Percentiles rank a stretch among this genome's conserved stretches.
phyloP scores from a whole-genome alignment of 1,140 invertebrate species.

The Sitodiplosis mosellana region DNA sequence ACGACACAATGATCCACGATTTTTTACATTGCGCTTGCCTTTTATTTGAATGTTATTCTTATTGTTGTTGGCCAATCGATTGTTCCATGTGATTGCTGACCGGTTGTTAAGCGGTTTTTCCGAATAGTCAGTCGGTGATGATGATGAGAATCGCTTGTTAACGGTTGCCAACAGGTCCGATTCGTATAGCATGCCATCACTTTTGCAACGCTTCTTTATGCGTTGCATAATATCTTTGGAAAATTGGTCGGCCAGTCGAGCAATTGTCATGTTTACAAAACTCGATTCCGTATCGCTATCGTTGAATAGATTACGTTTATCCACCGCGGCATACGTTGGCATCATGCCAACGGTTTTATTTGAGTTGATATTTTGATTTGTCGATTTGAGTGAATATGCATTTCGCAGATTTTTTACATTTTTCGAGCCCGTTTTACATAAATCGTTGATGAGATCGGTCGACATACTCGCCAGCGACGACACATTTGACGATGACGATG shows the following conservation, averaged over 20 bases:
- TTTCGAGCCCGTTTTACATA: no score
- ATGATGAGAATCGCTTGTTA: constrained; percentile 6
- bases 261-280: no score
- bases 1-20: constrained; percentile 1
- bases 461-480: no score
- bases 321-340: no score
- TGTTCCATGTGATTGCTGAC: not conserved
- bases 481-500: no score
- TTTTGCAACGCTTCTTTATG: constrained; percentile 20
- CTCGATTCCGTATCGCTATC: no score
- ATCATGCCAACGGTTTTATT: no score
- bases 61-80: constrained; percentile 4
- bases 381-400: constrained; percentile 6
- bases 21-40: not conserved
- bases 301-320: no score
- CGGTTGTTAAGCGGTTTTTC: not conserved
- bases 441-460: no score
- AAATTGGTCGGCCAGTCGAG: no score
- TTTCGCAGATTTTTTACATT: constrained; percentile 27
- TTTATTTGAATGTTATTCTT: not conserved
- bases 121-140: constrained; percentile 5
- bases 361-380: no score
- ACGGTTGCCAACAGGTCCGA: not conserved
- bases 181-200: constrained; percentile 13
- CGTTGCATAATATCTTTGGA: constrained; percentile 8